Percentiles rank a stretch among this genome's conserved stretches.
phyloP scores from a whole-genome alignment of 2,113 vertebrate genomes.

The Atractosteus spatula region DNA sequence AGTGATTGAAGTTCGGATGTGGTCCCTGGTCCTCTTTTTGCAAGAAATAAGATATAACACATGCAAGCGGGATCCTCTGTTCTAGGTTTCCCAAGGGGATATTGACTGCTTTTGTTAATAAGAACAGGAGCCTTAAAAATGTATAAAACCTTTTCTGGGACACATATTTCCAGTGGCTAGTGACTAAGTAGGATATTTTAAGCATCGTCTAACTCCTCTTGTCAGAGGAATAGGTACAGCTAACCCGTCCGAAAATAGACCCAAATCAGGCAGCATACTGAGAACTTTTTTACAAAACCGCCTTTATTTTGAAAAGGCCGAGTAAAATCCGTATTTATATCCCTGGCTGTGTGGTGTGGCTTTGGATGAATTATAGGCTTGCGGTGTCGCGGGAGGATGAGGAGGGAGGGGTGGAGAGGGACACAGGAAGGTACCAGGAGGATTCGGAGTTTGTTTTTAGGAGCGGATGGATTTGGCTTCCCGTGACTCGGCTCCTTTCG shows the following conservation, averaged over 20 bases:
- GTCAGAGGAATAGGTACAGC: conserved; percentile 40
- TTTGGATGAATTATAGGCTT: conserved; percentile 73
- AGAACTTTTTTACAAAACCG: conserved; percentile 46
- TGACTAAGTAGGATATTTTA: not conserved
- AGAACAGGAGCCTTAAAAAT: too few relatives aligned
- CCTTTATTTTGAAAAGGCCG: conserved; percentile 72
- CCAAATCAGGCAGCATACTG: conserved; percentile 45
- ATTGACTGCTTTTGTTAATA: too few relatives aligned
- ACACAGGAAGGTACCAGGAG: conserved; percentile 60
- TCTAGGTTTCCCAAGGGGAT: too few relatives aligned
- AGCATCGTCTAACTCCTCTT: not conserved
- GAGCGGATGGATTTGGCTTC: not conserved
- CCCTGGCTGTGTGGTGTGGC: conserved; percentile 70
- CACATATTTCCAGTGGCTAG: too few relatives aligned
- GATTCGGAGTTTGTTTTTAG: conserved; percentile 41
- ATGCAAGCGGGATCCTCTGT: too few relatives aligned
- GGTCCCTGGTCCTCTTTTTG: too few relatives aligned
- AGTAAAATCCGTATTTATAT: conserved; percentile 73
- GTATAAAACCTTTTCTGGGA: too few relatives aligned
- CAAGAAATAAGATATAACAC: too few relatives aligned
- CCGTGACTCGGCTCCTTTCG: not conserved
- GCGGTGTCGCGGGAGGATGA: conserved; percentile 53
- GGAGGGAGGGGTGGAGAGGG: conserved; percentile 8
- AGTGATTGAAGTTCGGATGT: too few relatives aligned
- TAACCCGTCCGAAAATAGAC: conserved; percentile 49